Evolutionary conservation across 2,797 vertebrate species (phyloP), one percentile per base, ranked within the genome.

Genomic region (Gobio occitaniae): DNA sequence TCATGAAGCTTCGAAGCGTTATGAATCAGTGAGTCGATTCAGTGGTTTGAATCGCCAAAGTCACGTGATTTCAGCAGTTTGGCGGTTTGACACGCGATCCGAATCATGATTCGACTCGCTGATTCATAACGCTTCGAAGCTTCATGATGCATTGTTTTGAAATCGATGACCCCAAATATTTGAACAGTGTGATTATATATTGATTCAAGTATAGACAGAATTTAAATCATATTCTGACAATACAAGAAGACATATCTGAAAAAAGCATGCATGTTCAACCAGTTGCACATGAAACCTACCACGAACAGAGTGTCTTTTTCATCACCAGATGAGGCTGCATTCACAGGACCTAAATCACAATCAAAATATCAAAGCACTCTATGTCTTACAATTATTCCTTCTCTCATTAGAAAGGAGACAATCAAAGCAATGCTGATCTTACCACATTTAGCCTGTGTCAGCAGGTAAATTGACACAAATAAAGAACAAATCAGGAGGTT

Each of bases 311-410:
- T 3, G 12, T 48, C 8, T 38, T n/a, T 6, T 25, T 74, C 69
- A 36, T 32, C 41, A n/a, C 13, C 63, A n/a, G 17, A 29, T 63
- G 56, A 48, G 29, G 2, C 25, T 76, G 32, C 32, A 29, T 75
- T 17, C 10, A 83, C 10, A 65, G 71, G 81, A 75, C 71, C 81
- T 83, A 36, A 82, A 74, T 63, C 6, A 38, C 25, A 61, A 63
- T 75, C 13, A 66, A 41, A 52, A 50, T 17, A 65, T 74, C 56
- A 72, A 21, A 21, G 38, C n/a, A 25, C 4, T 4, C 56, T n/a
- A 21, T 47, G 38, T 72, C 38, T 48, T 32, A 47, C 52, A 74
- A 38, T 65, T 10, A 52, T 50, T n/a, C 12, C 15, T 83, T n/a
- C 41, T 65, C 6, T 63, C 3, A 8, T 52, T 29, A 71, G 17